Evolutionary conservation across 37 sponge, comb jelly and placozoan genomes (phyloP).

Genomic region (Petrosia ficiformis): DNA sequence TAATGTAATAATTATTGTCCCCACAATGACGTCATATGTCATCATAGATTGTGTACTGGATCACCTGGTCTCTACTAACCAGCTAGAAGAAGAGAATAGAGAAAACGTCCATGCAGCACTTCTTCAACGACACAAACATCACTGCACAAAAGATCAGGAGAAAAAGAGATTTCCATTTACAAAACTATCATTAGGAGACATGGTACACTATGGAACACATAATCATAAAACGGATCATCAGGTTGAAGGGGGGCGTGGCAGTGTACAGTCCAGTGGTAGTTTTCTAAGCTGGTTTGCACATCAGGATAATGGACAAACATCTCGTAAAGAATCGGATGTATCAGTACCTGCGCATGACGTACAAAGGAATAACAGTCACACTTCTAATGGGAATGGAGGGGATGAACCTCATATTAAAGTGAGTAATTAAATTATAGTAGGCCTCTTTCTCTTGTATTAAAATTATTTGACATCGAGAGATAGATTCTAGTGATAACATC

Average conservation of each 20-base stretch:
- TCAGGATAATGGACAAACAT: no score
- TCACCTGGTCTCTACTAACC: conserved; percentile 53
- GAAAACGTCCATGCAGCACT: conserved; percentile 68
- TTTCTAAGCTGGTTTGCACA: background rate
- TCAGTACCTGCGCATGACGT: no score
- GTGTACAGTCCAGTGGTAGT: background rate
- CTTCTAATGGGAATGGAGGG: no score
- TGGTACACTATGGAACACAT: background rate
- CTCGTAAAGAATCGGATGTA: no score
- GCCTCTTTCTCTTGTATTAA: no score
- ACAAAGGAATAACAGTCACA: no score
- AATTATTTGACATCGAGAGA: no score
- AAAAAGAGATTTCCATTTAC: conserved; percentile 44
- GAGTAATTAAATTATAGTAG: no score
- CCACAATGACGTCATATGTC: background rate
- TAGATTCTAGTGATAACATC: no score
- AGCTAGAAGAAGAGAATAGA: conserved; percentile 53
- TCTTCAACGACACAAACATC: conserved; percentile 71
- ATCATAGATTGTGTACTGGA: conserved; percentile 64
- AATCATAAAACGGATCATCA: background rate
- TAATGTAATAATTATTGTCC: no score
- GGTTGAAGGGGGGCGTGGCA: background rate
- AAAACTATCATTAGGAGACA: conserved; percentile 16
- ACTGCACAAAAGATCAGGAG: conserved; percentile 25
- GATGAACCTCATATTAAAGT: no score